phyloP scores from a whole-genome alignment of 2,113 vertebrate genomes.

The Halcyon senegalensis region DNA sequence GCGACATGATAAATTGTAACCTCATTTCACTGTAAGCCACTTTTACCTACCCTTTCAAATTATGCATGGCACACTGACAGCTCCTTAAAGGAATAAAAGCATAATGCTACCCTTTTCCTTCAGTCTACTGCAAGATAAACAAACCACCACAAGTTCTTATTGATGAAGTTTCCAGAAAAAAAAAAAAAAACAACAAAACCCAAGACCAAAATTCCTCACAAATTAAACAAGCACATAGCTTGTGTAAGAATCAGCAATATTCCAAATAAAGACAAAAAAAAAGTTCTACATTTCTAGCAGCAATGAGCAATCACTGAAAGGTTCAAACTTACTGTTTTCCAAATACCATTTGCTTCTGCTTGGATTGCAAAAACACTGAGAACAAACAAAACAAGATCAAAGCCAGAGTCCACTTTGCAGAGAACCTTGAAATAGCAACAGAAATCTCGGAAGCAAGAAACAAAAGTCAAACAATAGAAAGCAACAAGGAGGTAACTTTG shows the following conservation, averaged over 20 bases:
- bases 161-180: not conserved
- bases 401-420: not conserved
- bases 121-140: not conserved
- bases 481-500: not conserved
- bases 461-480: not conserved
- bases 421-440: slow-evolving; percentile 31
- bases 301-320: not conserved
- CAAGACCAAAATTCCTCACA: not conserved
- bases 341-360: slow-evolving; percentile 44
- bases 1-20: not conserved
- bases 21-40: not conserved
- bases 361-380: not conserved
- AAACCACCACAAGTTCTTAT: not conserved
- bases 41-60: not conserved
- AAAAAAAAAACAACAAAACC: not conserved
- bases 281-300: not conserved
- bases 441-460: not conserved
- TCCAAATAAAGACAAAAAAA: not conserved
- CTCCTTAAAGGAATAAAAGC: not conserved
- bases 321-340: not conserved
- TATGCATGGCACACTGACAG: not conserved
- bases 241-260: not conserved
- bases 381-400: slow-evolving; percentile 51
- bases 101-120: not conserved
- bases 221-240: not conserved